Conservation (phyloP, 1,140 invertebrate genomes). For the Venustaconcha ellipsiformis region DNA sequence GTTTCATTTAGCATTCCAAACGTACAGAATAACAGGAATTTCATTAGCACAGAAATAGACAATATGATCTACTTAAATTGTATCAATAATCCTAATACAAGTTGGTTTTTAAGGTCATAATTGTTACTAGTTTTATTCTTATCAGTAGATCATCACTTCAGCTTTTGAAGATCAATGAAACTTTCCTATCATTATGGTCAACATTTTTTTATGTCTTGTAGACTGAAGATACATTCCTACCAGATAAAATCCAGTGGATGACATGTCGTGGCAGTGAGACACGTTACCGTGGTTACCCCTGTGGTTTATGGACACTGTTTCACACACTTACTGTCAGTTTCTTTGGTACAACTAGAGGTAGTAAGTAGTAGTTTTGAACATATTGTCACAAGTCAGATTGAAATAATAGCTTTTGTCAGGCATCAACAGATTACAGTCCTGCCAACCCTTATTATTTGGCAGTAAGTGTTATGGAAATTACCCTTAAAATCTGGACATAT, state of each 20-base stretch:
- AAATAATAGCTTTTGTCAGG: too few species aligned
- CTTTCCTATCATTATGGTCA: neutral
- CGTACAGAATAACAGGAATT: too few species aligned
- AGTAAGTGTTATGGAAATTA: too few species aligned
- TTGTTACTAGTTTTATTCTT: neutral
- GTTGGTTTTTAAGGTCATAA: neutral
- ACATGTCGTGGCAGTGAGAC: constrained; percentile 85
- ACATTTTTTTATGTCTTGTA: constrained; percentile 24
- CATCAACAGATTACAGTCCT: too few species aligned
- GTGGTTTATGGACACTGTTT: constrained; percentile 95
- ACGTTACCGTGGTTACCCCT: constrained; percentile 89
- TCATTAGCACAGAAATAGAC: too few species aligned
- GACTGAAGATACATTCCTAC: constrained; percentile 50
- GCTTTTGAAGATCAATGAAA: neutral
- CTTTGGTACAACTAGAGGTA: constrained; percentile 69
- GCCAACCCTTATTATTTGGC: too few species aligned
- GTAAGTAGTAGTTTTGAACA: constrained; percentile 23
- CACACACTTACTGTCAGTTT: constrained; percentile 89
- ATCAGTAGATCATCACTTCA: neutral
- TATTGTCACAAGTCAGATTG: too few species aligned
- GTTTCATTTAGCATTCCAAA: too few species aligned
- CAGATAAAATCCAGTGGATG: constrained; percentile 75
- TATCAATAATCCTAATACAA: neutral
- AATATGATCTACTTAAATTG: too few species aligned
- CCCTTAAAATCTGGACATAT: too few species aligned